Conservation (phyloP, 2,797 vertebrate species). For the Cynopterus sphinx region DNA sequence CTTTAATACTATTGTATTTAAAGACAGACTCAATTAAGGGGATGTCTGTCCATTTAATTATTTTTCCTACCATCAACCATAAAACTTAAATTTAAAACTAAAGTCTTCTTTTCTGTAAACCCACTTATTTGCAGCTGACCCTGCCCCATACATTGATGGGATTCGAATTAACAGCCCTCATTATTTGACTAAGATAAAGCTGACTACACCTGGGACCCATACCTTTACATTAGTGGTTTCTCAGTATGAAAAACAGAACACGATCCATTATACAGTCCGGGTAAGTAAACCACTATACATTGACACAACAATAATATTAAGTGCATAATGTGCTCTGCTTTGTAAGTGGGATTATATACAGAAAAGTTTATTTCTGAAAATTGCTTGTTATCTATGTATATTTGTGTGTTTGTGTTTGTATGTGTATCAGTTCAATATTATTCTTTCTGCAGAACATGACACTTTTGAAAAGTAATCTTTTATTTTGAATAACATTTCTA, state of each 20-base stretch:
- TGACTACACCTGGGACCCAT: constrained; percentile 92
- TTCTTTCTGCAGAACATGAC: constrained; percentile 15
- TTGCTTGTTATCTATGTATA: neutral
- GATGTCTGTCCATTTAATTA: neutral
- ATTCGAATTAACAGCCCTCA: constrained; percentile 99
- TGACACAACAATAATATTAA: neutral
- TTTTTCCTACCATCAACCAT: neutral
- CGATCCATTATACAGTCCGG: constrained; percentile 97
- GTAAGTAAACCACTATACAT: constrained; percentile 82
- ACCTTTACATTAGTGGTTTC: constrained; percentile 98
- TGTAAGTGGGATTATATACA: neutral
- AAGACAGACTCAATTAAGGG: neutral
- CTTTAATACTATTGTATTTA: neutral
- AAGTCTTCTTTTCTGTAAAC: constrained; percentile 47
- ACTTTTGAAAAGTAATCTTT: constrained; percentile 47
- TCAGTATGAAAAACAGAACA: constrained; percentile 99
- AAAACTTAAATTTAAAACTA: neutral
- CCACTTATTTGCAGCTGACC: constrained; percentile 88
- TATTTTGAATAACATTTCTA: constrained; percentile 24
- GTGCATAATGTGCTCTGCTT: neutral
- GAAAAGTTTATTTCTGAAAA: neutral
- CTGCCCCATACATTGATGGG: constrained; percentile 96
- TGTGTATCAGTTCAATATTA: neutral
- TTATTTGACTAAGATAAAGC: constrained; percentile 97
- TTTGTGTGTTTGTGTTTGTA: neutral